Evolutionary conservation across 2,113 vertebrate species (phyloP).

Genomic region (Sebastes fasciatus): DNA sequence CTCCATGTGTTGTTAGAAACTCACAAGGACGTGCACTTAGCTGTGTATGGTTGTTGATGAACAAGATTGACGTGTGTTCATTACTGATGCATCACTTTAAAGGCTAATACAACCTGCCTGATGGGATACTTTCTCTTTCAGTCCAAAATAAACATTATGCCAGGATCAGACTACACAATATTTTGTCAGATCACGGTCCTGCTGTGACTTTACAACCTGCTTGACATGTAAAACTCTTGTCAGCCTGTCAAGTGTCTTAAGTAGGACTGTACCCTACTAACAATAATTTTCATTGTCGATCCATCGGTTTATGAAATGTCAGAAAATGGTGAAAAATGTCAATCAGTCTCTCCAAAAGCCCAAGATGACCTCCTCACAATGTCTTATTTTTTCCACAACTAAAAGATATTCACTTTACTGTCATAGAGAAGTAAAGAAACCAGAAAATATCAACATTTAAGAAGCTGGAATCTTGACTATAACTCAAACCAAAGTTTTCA

Average conservation of each 20-base stretch:
- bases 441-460: too few species aligned
- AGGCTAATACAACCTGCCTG: neutral
- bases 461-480: too few species aligned
- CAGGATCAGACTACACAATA: neutral
- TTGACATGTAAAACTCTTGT: neutral
- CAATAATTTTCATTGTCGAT: too few species aligned
- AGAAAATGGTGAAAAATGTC: too few species aligned
- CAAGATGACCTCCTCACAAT: too few species aligned
- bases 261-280: too few species aligned
- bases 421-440: too few species aligned
- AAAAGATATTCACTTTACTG: too few species aligned
- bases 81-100: neutral
- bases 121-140: neutral
- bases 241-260: too few species aligned
- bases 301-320: too few species aligned
- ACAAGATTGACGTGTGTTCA: slow-evolving; percentile 1
- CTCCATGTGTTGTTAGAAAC: slow-evolving; percentile 23
- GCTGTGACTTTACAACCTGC: neutral
- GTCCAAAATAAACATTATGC: neutral
- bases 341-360: too few species aligned
- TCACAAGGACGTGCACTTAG: neutral
- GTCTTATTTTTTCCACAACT: neutral
- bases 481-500: too few species aligned
- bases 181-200: neutral
- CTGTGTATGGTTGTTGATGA: neutral